phyloP scores from a whole-genome alignment of 2,113 vertebrate species.

The Genyomyrus donnyi region DNA sequence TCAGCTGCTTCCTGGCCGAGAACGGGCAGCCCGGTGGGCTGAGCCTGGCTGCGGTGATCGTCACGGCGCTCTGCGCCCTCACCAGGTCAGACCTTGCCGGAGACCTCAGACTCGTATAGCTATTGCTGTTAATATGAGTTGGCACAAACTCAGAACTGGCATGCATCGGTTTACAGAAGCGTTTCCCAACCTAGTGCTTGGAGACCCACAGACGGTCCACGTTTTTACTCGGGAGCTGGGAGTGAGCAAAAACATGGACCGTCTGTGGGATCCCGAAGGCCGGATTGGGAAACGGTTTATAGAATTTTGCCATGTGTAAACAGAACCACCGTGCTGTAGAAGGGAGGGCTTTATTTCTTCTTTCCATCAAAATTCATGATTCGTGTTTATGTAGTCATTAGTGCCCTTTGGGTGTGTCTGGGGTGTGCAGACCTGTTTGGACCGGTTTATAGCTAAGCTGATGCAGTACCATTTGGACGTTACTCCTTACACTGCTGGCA shows the following conservation, averaged over 20 bases:
- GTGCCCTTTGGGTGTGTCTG: neutral
- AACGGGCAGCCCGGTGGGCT: constrained; percentile 83
- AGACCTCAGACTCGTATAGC: neutral
- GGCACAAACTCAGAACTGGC: too few relatives aligned
- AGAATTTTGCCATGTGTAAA: neutral
- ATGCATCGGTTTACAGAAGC: neutral
- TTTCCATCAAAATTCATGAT: neutral
- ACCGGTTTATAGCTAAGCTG: neutral
- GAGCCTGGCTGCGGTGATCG: constrained; percentile 84
- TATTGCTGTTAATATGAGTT: neutral
- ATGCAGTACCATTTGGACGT: neutral
- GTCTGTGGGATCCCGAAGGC: neutral
- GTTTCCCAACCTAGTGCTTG: neutral
- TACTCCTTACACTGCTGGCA: neutral
- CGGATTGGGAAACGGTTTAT: neutral
- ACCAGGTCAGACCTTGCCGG: constrained; percentile 65
- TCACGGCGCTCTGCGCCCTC: constrained; percentile 83
- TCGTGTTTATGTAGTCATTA: neutral
- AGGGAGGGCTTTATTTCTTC: neutral
- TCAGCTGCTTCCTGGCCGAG: constrained; percentile 84
- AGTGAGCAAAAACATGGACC: neutral
- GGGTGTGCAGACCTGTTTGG: neutral
- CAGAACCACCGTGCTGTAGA: neutral
- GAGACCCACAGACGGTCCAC: neutral
- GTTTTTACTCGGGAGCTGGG: neutral